Conservation (phyloP, 2,888 invertebrate species). For the Eilema sororculum region DNA sequence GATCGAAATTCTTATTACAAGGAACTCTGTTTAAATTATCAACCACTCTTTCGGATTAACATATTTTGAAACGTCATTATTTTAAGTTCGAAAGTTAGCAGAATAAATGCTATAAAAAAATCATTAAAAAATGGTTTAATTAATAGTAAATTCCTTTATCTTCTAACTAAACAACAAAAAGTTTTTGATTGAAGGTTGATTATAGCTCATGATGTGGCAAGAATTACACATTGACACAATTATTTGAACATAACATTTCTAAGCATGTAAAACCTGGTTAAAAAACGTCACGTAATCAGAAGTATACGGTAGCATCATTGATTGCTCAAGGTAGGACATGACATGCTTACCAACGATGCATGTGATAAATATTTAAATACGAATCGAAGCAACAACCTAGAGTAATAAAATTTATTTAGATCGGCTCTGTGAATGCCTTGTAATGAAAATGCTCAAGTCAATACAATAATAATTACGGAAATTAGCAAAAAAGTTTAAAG, state of each 20-base stretch:
- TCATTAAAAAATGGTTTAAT: too few relatives aligned
- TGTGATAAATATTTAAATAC: not conserved
- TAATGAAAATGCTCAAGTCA: not conserved
- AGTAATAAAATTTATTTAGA: not conserved
- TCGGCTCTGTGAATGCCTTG: not conserved
- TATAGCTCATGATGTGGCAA: not conserved
- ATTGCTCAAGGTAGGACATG: conserved; percentile 9
- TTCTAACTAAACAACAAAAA: too few relatives aligned
- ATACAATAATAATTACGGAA: not conserved
- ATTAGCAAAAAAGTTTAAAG: too few relatives aligned
- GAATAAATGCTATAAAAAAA: too few relatives aligned
- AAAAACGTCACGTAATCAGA: not conserved
- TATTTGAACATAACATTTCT: not conserved
- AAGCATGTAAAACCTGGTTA: not conserved
- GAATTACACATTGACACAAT: not conserved
- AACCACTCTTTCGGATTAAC: too few relatives aligned
- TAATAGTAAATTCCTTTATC: too few relatives aligned
- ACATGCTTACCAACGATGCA: conserved; percentile 18
- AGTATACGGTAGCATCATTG: not conserved
- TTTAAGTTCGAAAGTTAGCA: too few relatives aligned
- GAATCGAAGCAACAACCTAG: not conserved
- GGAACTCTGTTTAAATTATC: too few relatives aligned
- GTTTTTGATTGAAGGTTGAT: not conserved
- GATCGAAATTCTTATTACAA: too few relatives aligned
- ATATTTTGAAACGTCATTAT: too few relatives aligned